Base-by-base conservation (phyloP, 2,113 vertebrate genomes). In the Pterocles burchelli region DNA sequence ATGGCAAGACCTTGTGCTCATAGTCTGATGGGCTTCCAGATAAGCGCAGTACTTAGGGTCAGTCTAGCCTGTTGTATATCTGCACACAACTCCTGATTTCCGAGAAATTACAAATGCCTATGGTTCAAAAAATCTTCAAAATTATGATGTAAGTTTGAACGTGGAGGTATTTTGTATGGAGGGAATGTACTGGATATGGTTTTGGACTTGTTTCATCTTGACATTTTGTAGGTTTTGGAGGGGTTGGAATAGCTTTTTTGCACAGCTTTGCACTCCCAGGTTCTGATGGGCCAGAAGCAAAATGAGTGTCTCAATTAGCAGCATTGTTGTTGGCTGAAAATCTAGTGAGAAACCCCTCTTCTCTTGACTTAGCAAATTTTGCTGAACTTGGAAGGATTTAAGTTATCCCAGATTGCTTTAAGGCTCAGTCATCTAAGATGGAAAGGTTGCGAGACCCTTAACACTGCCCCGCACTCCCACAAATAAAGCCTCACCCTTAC, bases 361-460 rank as follows among this genome's bases (percentile, higher is more conserved):
- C 65, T 83, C 57, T 36, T 31, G 68, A 67, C 2, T 24, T 9
- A 38, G 81, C 38, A 67, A 51, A 36, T 86, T 91, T 58, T 41
- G 51, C 41, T 71, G 63, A 55, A 11, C 49, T 75, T 58, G 38
- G 55, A 26, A 76, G 51, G 63, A 58, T 96, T 88, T 96, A 31
- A 21, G 10, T 66, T 71, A 59, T 36, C 78, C 29, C n/a, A 34
- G 73, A 5, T 10, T 73, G 36, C 36, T 85, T 87, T 25, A 67
- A 85, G 71, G 70, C 34, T 83, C 71, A 4, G 6, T 52, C 51
- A 26, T 46, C 19, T 16, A 24, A 74, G 16, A 54, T 34, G 61
- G 77, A 57, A 87, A 61, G 74, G 41, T 33, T 79, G 76, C 17
- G 61, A 65, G 75, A 75, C 65, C 33, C 79, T 34, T 34, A 63